Percentiles rank a stretch among this genome's conserved stretches.
These are phyloP conservation scores for Lordiphosa collinella DNA, from an alignment of 1,140 invertebrate genomes.

Conservation along the genomic window DNA sequence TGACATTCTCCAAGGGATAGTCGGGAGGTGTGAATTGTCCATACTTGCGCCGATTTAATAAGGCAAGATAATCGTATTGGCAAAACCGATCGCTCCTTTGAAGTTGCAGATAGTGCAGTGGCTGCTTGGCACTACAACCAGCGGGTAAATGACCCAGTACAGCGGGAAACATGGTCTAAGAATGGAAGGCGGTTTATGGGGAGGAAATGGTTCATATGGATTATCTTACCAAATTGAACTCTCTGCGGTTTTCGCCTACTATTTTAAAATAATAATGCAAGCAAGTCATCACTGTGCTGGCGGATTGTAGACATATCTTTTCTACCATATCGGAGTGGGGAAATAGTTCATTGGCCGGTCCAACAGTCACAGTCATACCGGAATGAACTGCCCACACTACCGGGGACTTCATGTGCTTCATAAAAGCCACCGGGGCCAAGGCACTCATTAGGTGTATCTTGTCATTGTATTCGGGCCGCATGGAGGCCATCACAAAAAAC, in stretches of 20 bases:
- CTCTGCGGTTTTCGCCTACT: slow-evolving; percentile 39
- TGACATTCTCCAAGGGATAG: slow-evolving; percentile 83
- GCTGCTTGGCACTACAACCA: slow-evolving; percentile 47
- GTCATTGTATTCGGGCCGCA: slow-evolving; percentile 83
- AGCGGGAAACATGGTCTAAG: slow-evolving; percentile 56
- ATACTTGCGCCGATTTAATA: slow-evolving; percentile 80
- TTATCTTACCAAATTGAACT: slow-evolving; percentile 50
- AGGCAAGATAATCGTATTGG: slow-evolving; percentile 46
- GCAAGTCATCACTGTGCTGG: slow-evolving; percentile 30
- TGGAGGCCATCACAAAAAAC: slow-evolving; percentile 84
- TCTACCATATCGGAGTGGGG: slow-evolving; percentile 17
- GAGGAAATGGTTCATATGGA: no score
- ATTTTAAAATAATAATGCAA: slow-evolving; percentile 19
- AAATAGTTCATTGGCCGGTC: slow-evolving; percentile 26
- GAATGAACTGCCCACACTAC: slow-evolving; percentile 6
- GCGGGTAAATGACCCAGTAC: slow-evolving; percentile 52
- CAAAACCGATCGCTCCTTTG: slow-evolving; percentile 46
- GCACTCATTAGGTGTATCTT: slow-evolving; percentile 81
- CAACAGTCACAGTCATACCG: slow-evolving; percentile 19
- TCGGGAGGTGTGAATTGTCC: slow-evolving; percentile 79
- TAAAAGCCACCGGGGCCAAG: slow-evolving; percentile 82
- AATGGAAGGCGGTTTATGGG: no score
- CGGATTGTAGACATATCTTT: slow-evolving; percentile 30
- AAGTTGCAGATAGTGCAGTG: slow-evolving; percentile 51
- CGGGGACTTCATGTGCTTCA: slow-evolving; percentile 42